Evolutionary conservation across 2,113 vertebrate species (phyloP), one percentile per base, ranked within the genome.

Genomic region (Grammomys dolichurus): DNA sequence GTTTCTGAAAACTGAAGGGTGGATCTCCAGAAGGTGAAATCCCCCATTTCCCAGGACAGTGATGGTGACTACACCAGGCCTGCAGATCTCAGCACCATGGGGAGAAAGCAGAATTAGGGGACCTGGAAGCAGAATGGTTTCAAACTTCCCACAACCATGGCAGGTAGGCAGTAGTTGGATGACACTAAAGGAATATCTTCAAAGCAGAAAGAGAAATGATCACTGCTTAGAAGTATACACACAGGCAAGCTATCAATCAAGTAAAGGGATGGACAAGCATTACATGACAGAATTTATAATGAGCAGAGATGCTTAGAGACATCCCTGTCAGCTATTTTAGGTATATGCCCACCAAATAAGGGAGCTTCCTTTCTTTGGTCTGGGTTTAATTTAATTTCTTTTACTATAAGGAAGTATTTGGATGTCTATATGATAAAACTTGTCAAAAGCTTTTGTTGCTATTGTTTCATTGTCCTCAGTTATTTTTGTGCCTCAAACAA

Each of bases 161-260:
- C 24, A 54, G 54, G 13, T 54, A 51, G 48, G 58, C 7, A 2
- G 46, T 72, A 88, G 0, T 11, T 72, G 36, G 70, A 89, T 56
- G 78, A 77, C 17, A 60, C 69, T 84, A 54, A 84, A 87, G 51
- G 90, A 75, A 78, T 48, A 14, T 24, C 28, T 95, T 94, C 46
- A 73, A 65, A 84, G 81, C 54, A 7, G 36, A 63, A 86, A 90
- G 63, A 85, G 46, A 86, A 85, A 77, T 80, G 92, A 82, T 89
- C 72, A 40, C 40, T 43, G 36, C 8, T 76, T 82, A 40, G 81
- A 92, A 82, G 60, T 73, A 40, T 70, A n/a, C 13, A 69, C 7
- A 56, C 8, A 65, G n/a, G 1, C 40, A 78, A 95, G 43, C n/a
- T 72, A 28, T 40, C 84, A 56, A 65, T 43, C 46, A 73, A 26